Conservation (phyloP, 2,888 invertebrate genomes). For the Drosophila multiciliata region DNA sequence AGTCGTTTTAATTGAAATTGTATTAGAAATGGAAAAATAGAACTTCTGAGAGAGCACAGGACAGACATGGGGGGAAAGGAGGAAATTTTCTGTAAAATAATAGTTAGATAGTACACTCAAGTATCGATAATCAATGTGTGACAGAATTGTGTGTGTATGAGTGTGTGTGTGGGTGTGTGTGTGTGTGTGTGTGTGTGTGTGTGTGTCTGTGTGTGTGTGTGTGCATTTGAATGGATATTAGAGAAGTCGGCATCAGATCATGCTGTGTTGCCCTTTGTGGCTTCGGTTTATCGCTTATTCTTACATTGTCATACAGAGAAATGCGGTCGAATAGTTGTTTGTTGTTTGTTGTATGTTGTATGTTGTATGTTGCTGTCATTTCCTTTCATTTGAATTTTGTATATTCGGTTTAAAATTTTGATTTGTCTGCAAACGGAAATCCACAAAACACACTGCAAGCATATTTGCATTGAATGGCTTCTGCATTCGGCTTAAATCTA, state of each 20-base stretch:
- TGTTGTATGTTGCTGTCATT: conserved; percentile 43
- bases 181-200: not conserved
- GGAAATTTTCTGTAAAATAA: conserved; percentile 20
- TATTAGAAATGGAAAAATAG: conserved; percentile 35
- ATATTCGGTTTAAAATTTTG: conserved; percentile 71
- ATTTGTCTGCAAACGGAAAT: conserved; percentile 78
- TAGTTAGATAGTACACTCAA: conserved; percentile 34
- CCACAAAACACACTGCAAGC: conserved; percentile 73
- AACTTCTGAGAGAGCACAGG: conserved; percentile 26
- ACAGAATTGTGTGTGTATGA: not conserved
- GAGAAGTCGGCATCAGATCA: conserved; percentile 44
- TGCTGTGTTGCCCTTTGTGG: conserved; percentile 70
- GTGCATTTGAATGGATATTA: conserved; percentile 14
- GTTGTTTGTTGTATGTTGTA: too few species aligned
- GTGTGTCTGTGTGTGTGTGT: not conserved
- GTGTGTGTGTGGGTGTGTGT: not conserved
- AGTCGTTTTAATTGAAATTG: conserved; percentile 64
- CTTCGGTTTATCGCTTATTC: conserved; percentile 69
- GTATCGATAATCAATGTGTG: not conserved
- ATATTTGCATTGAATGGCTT: conserved; percentile 62
- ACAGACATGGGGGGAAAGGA: not conserved
- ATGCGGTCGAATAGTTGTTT: conserved; percentile 12
- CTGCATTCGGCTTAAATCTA: conserved; percentile 21
- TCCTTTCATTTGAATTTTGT: conserved; percentile 68
- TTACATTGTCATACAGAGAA: conserved; percentile 58